Conservation (phyloP, 2,888 invertebrate species). For the Catonia carolina region DNA sequence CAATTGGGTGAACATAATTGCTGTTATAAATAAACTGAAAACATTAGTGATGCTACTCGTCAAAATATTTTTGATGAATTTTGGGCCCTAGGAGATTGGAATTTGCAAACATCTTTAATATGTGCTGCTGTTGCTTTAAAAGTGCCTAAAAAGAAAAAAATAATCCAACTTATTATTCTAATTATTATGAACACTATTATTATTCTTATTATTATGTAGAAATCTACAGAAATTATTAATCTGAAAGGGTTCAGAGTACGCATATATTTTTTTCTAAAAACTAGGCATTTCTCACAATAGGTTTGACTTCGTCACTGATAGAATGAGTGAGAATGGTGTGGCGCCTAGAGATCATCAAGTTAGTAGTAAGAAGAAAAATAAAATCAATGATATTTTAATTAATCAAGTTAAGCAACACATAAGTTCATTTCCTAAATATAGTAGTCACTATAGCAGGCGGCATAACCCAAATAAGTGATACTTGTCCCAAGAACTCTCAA, state of each 20-base stretch:
- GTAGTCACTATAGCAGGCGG: neutral
- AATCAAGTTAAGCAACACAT: neutral
- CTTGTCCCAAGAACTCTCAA: neutral
- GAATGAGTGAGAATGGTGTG: neutral
- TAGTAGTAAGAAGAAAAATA: neutral
- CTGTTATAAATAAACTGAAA: neutral
- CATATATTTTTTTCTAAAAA: neutral
- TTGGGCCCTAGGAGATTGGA: neutral
- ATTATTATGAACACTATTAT: too few relatives aligned
- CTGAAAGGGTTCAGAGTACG: conserved; percentile 2
- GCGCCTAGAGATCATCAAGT: neutral
- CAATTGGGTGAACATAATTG: neutral
- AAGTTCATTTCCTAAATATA: neutral
- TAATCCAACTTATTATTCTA: too few relatives aligned
- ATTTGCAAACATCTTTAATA: conserved; percentile 1
- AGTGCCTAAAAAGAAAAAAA: neutral
- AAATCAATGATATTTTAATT: neutral
- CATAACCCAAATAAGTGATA: neutral
- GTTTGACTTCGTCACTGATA: neutral
- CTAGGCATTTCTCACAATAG: neutral
- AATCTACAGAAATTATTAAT: neutral
- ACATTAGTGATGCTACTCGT: neutral
- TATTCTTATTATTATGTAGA: neutral
- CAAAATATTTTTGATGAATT: neutral
- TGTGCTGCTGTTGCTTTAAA: neutral